These are phyloP conservation scores for Notiomystis cincta DNA, from an alignment of 2,113 vertebrate genomes.

Conservation along the genomic window DNA sequence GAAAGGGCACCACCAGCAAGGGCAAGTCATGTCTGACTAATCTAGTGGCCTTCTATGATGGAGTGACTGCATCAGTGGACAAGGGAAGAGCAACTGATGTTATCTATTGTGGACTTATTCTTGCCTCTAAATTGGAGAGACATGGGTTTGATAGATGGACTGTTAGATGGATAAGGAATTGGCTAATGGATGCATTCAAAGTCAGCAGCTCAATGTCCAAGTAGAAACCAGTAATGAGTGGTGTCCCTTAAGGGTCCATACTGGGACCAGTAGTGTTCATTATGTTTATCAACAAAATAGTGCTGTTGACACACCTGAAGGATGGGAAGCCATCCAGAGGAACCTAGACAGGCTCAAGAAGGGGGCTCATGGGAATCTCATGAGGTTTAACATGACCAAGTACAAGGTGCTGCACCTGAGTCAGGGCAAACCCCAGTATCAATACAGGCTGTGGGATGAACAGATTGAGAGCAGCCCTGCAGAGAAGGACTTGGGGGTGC, in stretches of 20 bases:
- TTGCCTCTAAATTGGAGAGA: background rate
- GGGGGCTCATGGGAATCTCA: background rate
- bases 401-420: background rate
- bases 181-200: background rate
- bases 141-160: background rate
- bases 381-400: background rate
- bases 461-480: background rate
- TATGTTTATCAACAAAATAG: background rate
- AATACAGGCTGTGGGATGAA: background rate
- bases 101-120: background rate
- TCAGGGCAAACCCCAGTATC: background rate
- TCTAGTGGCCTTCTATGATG: background rate
- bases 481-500: background rate
- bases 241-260: background rate
- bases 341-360: background rate
- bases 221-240: background rate
- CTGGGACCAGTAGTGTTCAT: background rate
- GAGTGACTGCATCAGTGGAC: background rate
- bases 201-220: background rate
- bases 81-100: background rate
- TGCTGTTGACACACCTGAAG: background rate
- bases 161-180: background rate
- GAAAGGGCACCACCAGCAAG: too few relatives aligned
- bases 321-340: background rate
- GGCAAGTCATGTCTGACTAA: background rate